A percentile compares a stretch with the other conserved stretches of the same genome.
These are phyloP conservation scores for Oenanthe melanoleuca DNA, from an alignment of 2,113 vertebrate genomes.

Conservation along the genomic window DNA sequence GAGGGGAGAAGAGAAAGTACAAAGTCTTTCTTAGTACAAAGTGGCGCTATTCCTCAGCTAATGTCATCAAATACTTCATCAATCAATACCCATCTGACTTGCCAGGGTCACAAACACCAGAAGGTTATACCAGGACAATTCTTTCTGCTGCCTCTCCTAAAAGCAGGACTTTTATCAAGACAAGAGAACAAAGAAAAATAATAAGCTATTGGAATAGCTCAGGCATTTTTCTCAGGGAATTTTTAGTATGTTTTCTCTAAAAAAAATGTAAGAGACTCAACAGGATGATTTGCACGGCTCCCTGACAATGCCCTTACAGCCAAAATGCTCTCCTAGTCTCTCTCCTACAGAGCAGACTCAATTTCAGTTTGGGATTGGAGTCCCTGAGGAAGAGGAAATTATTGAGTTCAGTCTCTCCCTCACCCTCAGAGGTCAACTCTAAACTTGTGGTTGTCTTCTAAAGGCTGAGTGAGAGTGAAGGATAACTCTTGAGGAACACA, in stretches of 20 bases:
- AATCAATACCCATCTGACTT: conserved; percentile 26
- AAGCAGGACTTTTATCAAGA: background rate
- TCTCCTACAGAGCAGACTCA: background rate
- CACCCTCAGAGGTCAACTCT: background rate
- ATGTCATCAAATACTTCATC: conserved; percentile 37
- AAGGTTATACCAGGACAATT: background rate
- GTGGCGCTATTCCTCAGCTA: background rate
- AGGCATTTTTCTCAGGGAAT: background rate
- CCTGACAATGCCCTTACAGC: background rate
- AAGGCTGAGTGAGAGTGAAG: background rate
- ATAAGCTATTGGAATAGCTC: background rate
- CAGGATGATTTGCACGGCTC: background rate
- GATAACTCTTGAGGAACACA: background rate
- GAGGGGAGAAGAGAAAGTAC: conserved; percentile 21
- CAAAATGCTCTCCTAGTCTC: background rate
- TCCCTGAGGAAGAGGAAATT: background rate
- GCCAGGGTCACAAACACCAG: background rate
- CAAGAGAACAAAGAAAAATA: background rate
- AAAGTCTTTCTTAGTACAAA: conserved; percentile 16
- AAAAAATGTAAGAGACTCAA: background rate
- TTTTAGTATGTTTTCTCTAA: background rate
- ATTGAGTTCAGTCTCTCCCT: background rate
- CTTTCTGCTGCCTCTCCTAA: background rate
- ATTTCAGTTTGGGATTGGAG: background rate
- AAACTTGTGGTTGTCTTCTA: background rate